phyloP scores from a whole-genome alignment of 2,888 invertebrate species.

The Pyrrhosoma nymphula region DNA sequence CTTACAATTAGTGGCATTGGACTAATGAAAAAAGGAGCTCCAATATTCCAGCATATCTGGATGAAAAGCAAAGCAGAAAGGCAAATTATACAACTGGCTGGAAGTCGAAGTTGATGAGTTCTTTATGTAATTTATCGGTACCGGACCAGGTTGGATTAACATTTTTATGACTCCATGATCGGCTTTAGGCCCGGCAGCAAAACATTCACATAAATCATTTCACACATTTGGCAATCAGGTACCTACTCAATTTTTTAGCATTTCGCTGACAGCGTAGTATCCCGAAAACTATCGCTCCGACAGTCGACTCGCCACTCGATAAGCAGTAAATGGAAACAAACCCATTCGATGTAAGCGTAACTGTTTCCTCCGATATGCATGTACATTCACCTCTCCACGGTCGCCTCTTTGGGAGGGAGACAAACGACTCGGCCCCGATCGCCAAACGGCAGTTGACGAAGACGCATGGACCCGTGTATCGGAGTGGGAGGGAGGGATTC shows the following conservation, averaged over 20 bases:
- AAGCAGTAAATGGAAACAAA: neutral
- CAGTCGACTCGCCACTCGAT: neutral
- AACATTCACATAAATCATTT: neutral
- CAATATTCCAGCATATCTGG: neutral
- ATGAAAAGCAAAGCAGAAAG: neutral
- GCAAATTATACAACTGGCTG: neutral
- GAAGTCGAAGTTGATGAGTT: neutral
- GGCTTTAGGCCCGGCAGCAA: neutral
- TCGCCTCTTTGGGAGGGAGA: neutral
- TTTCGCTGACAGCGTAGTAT: neutral
- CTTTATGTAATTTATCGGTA: neutral
- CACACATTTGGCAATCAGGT: neutral
- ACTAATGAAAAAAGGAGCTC: too few relatives aligned
- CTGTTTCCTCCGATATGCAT: neutral
- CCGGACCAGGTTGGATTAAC: neutral
- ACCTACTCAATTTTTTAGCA: neutral
- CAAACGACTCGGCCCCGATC: neutral
- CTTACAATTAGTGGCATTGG: too few relatives aligned
- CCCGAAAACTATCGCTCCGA: neutral
- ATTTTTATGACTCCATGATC: neutral
- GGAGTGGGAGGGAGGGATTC: neutral
- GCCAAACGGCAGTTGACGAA: neutral
- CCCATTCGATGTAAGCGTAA: too few relatives aligned
- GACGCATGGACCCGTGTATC: constrained; percentile 23
- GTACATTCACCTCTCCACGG: neutral